phyloP scores from a whole-genome alignment of 2,113 vertebrate genomes.

The Ardeotis arabs region DNA sequence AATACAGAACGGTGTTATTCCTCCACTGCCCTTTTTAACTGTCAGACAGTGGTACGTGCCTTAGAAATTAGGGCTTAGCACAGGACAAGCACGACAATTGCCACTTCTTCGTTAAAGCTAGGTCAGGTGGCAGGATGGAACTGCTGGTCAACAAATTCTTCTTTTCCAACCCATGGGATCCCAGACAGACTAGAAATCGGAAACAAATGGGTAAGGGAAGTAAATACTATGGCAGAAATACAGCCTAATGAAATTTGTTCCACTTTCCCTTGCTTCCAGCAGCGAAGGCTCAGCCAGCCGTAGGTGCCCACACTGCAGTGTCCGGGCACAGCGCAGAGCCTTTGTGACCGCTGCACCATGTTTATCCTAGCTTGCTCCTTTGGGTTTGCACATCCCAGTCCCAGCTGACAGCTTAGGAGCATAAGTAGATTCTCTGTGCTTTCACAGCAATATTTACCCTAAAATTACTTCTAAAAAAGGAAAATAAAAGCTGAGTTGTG shows the following conservation, averaged over 20 bases:
- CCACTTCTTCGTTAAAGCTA: no score
- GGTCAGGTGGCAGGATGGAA: background rate
- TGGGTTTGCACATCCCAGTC: background rate
- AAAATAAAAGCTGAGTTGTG: background rate
- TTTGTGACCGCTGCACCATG: rapidly evolving
- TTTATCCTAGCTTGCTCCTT: background rate
- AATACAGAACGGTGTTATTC: background rate
- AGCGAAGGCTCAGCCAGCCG: no score
- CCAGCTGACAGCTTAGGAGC: background rate
- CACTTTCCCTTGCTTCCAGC: no score
- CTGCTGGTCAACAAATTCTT: background rate
- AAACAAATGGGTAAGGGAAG: background rate
- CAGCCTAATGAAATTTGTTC: no score
- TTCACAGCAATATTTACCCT: background rate
- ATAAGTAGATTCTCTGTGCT: background rate
- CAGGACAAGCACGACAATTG: background rate
- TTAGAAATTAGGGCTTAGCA: background rate
- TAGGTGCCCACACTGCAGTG: rapidly evolving
- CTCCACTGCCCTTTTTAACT: background rate
- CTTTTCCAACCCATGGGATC: background rate
- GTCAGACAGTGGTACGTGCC: rapidly evolving
- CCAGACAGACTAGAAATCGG: background rate
- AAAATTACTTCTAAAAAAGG: background rate
- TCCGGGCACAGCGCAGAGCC: rapidly evolving
- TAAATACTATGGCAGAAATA: no score